Evolutionary conservation across 2,113 vertebrate species (phyloP), one percentile per base, ranked within the genome.

Genomic region (Neomonachus schauinslandi): DNA sequence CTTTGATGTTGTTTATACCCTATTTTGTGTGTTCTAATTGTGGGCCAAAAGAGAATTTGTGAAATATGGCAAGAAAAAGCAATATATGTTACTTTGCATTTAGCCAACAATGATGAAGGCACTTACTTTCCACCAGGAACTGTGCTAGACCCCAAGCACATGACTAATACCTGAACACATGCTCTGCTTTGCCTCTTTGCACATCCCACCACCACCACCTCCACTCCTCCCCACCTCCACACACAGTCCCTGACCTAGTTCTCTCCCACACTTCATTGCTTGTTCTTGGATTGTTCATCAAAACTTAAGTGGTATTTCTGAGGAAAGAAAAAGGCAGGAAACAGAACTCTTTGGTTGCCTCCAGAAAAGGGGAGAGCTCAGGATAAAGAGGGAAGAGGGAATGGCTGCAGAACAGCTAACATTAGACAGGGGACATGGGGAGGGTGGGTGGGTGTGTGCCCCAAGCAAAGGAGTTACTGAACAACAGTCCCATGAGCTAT

Each of bases 261-360:
- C 49, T 85, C 24, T 21, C 55, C 39, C 49, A 46, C 5, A 31
- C 18, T 53, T 81, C 22, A 26, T 12, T 69, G 42, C 42, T 86
- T 82, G 33, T 94, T 92, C 92, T 77, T 77, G 65, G 22, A 76
- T 85, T 61, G 26, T 76, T 82, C 28, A 87, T 67, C 65, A 87
- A 92, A 94, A 63, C 21, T 53, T 82, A 96, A 63, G 57, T 69
- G 53, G 31, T 49, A 81, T 86, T 94, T 91, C 55, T 82, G 80
- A n/a, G 63, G 86, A 96, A 89, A 31, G 28, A 72, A 59, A 26
- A 42, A 49, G 33, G n/a, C 49, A 89, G 5, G 16, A 92, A 94
- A 59, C 31, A 85, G 63, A 94, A 74, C 4, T 81, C 51, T 76
- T 81, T 39, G 61, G 33, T 53, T n/a, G 49, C 46, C 33, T 33